Evolutionary conservation across 1,140 invertebrate species (phyloP), one percentile per base, ranked within the genome.

Genomic region (Zaprionus taronus): DNA sequence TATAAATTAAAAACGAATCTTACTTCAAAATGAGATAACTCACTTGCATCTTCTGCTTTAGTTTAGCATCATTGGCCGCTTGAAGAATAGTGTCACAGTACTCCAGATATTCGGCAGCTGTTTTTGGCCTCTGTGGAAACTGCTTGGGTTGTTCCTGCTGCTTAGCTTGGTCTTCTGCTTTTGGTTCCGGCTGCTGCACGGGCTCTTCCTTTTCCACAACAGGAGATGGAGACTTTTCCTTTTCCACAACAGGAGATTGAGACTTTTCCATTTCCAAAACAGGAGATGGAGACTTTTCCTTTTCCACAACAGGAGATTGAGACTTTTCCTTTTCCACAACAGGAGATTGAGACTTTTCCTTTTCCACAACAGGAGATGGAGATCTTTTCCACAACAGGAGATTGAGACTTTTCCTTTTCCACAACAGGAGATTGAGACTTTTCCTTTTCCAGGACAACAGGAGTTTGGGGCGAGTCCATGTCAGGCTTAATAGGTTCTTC

Each of bases 21-120:
- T 56, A 22, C 11, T 56, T 11, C 11, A 0, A 9, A 44, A 28
- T 5, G 24, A 20, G 12, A 5, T 15, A 15, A 34, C 67, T 68
- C 1, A 87, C 84, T 56, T 69, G 62, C 53, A 64, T 71, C 49
- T 89, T 89, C 24, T 89, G 58, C 26, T 64, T 62, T 15, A 79
- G 44, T 2, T 69, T 71, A 1, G 84, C 84, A 34, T 79, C 53
- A 44, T 84, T 89, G 49, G 79, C 84, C 9, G 56, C 79, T 26
- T 77, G 62, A 1, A 90, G 53, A 0, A 90, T 55, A 1, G 2
- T 34, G 1, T 79, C 70, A 56, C 85, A 89, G 31, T 79, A 90
- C 0, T 81, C 56, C 1, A 90, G 36, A 14, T 89, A 90, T 17
- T 74, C 70, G 6, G 51, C 51, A 1, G 31, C 15, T 5, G 47